Evolutionary conservation across 2,113 vertebrate species (phyloP), one percentile per base, ranked within the genome.

Genomic region (Bungarus multicinctus): DNA sequence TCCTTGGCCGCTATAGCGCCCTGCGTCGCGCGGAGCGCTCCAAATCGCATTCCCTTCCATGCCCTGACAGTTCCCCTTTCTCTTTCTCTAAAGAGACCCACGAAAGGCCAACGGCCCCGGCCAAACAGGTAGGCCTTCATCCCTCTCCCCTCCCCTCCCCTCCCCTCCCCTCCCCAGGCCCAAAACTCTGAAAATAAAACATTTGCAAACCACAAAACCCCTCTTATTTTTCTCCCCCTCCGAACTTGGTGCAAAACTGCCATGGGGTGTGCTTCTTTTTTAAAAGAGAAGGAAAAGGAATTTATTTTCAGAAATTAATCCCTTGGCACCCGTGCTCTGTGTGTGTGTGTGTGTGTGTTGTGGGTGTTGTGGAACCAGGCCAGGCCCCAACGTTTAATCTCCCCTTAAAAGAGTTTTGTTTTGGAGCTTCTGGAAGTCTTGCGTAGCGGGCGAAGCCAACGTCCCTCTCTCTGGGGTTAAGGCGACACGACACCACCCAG

Each of bases 31-130:
- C 92, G 22, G 96, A 96, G 95, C 95, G 94, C 93, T 39, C 94
- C 92, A 92, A 95, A 96, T 95, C 58, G 96, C 97, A 95, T 91
- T 25, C 94, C 96, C 93, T 9, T 89, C 57, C 93, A 96, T 64
- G 69, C 95, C 96, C 5, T 74, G 64, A 34, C 30, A 16, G 5
- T 39, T n/a, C 16, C 12, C 4, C 60, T n/a, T 30, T 34, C 18
- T 12, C 12, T 27, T 95, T 94, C 95, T 94, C 94, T 7, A 90
- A 60, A 88, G 92, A 90, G 93, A 92, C 94, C 30, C 94, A 54
- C 39, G 22, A 54, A 93, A 85, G 91, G 3, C 92, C 0, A 88
- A 92, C 45, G 95, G 50, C 39, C n/a, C n/a, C n/a, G n/a, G n/a
- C n/a, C 91, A 20, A 85, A 92, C 96, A 97, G 93, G 95, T 95